Evolutionary conservation across 2,797 vertebrate species (phyloP).

Genomic region (Diplodus sargus): DNA sequence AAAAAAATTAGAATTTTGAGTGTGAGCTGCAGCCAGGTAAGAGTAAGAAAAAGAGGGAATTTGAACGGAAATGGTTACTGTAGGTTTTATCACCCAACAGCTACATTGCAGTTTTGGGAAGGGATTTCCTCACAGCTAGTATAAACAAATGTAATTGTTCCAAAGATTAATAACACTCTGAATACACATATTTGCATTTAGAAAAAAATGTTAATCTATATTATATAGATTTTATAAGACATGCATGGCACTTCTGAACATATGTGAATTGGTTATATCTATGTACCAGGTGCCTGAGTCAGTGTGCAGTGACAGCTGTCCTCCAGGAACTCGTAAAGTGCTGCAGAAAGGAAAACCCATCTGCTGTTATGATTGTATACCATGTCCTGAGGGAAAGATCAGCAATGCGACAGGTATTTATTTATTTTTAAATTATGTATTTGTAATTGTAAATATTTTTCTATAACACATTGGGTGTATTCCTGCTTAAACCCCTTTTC

Average conservation of each 20-base stretch:
- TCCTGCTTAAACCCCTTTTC: not conserved
- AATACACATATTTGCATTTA: too few species aligned
- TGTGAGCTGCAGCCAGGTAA: too few species aligned
- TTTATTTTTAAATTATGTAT: too few species aligned
- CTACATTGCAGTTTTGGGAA: too few species aligned
- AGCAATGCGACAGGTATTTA: conserved; percentile 76
- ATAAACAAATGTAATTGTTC: too few species aligned
- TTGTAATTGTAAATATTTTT: too few species aligned
- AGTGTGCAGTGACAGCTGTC: conserved; percentile 65
- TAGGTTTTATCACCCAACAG: too few species aligned
- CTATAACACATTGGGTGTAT: not conserved
- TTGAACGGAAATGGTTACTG: too few species aligned
- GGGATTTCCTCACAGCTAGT: too few species aligned
- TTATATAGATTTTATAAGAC: not conserved
- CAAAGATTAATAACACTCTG: too few species aligned
- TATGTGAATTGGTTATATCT: not conserved
- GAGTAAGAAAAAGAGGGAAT: too few species aligned
- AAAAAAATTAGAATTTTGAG: too few species aligned
- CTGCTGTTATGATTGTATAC: conserved; percentile 81
- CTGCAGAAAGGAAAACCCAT: conserved; percentile 76
- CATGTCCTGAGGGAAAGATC: conserved; percentile 80
- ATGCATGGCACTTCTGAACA: not conserved
- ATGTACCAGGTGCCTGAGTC: conserved; percentile 74
- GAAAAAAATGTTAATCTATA: not conserved
- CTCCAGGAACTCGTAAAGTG: conserved; percentile 78